phyloP scores from a whole-genome alignment of 2,888 invertebrate species.

The Lissonota sp. region DNA sequence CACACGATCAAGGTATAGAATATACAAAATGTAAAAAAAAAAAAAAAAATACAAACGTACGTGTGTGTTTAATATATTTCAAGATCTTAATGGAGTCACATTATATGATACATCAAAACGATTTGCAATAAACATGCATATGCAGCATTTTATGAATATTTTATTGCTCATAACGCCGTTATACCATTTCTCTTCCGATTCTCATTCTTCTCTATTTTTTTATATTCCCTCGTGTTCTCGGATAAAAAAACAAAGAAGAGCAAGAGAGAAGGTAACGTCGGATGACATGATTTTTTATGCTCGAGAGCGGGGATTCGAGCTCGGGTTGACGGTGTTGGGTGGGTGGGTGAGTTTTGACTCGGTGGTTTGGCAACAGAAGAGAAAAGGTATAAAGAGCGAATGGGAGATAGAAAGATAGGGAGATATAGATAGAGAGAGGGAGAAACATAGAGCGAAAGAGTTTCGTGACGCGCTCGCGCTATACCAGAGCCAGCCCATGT shows the following conservation, averaged over 20 bases:
- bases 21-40: not conserved
- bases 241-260: slow-evolving; percentile 1
- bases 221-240: slow-evolving; percentile 2
- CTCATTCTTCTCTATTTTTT: slow-evolving; percentile 26
- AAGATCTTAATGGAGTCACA: slow-evolving; percentile 19
- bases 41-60: slow-evolving; percentile 25
- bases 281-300: slow-evolving; percentile 44
- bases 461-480: slow-evolving; percentile 61
- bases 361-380: slow-evolving; percentile 30
- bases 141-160: slow-evolving; percentile 49
- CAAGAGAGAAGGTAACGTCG: slow-evolving; percentile 8
- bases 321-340: not conserved
- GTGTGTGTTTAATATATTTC: not conserved
- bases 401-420: slow-evolving; percentile 28
- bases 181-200: slow-evolving; percentile 8
- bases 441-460: slow-evolving; percentile 56
- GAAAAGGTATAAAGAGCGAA: slow-evolving; percentile 48
- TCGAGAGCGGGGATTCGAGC: slow-evolving; percentile 8
- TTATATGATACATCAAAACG: slow-evolving; percentile 28
- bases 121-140: slow-evolving; percentile 42
- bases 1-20: slow-evolving; percentile 32
- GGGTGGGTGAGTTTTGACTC: slow-evolving; percentile 11
- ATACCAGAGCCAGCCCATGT: slow-evolving; percentile 53
- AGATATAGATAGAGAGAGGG: slow-evolving; percentile 25
- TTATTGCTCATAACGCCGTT: slow-evolving; percentile 34